These are phyloP conservation scores for Dasyprocta punctata DNA, from an alignment of 2,113 vertebrate genomes.

Conservation along the genomic window DNA sequence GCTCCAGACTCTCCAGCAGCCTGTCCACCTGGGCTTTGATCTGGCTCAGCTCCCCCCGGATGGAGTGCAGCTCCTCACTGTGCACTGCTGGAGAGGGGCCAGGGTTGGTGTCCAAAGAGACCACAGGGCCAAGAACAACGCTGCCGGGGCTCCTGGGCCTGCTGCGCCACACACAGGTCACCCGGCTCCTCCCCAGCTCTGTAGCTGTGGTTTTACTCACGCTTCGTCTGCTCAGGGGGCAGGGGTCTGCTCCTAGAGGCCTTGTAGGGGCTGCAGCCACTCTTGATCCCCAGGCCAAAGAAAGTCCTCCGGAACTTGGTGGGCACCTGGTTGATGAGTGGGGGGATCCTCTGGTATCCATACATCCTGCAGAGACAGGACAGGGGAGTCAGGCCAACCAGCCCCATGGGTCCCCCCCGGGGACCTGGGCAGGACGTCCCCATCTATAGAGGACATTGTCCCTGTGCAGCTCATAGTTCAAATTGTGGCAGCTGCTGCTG, in stretches of 20 bases:
- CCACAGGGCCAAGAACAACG: neutral
- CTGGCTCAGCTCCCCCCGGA: constrained; percentile 92
- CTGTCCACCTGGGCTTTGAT: constrained; percentile 95
- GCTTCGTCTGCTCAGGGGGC: neutral
- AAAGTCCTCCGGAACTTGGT: constrained; percentile 76
- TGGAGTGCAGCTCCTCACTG: constrained; percentile 91
- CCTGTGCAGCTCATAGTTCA: constrained; percentile 67
- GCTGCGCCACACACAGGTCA: accelerated
- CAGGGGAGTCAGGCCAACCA: neutral
- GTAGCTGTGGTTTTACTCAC: constrained; percentile 65
- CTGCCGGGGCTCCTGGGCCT: neutral
- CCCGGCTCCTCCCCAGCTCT: neutral
- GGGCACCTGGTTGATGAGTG: constrained; percentile 71
- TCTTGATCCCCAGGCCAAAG: constrained; percentile 4
- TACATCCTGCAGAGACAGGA: constrained; percentile 64
- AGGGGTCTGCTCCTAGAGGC: constrained; percentile 44
- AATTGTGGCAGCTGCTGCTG: constrained; percentile 72
- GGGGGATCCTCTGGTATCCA: constrained; percentile 80
- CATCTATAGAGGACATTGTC: constrained; percentile 64
- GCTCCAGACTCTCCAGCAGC: constrained; percentile 92
- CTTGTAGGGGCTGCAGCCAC: constrained; percentile 45
- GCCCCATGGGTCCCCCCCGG: neutral
- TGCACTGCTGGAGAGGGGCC: constrained; percentile 82
- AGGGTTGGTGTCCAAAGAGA: neutral
- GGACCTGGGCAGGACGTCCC: accelerated